Conservation (phyloP, 2,113 vertebrate species). For the Dasyprocta punctata region DNA sequence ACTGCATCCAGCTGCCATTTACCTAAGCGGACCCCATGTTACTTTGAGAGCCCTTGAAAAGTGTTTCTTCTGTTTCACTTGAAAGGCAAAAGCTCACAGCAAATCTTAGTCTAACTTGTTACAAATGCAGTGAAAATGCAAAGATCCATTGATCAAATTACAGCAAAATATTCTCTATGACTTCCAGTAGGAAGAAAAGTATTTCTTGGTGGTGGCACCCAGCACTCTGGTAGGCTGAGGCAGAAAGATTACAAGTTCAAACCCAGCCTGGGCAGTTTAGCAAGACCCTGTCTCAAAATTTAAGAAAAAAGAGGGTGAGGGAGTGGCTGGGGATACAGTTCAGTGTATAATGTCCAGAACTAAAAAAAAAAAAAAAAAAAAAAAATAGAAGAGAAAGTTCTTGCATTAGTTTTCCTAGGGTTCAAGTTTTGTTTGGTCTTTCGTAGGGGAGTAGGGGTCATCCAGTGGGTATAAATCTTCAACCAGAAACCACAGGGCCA, state of each 20-base stretch:
- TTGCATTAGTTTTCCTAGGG: neutral
- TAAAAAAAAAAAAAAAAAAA: neutral
- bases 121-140: neutral
- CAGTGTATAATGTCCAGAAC: neutral
- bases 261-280: neutral
- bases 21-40: fast-evolving
- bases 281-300: neutral
- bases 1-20: neutral
- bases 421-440: neutral
- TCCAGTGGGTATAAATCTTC: neutral
- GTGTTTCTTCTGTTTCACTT: neutral
- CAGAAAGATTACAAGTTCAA: neutral
- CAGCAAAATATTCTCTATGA: neutral
- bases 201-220: neutral
- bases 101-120: conserved; percentile 1
- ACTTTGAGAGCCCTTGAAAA: neutral
- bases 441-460: neutral
- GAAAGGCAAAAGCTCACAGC: neutral
- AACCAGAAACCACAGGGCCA: neutral
- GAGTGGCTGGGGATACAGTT: neutral
- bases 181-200: conserved; percentile 54
- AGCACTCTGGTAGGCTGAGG: neutral
- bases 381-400: neutral
- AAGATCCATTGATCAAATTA: neutral
- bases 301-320: neutral